phyloP scores from a whole-genome alignment of 53 echinoderm and acorn worm genomes.

The Actinopyga echinites region DNA sequence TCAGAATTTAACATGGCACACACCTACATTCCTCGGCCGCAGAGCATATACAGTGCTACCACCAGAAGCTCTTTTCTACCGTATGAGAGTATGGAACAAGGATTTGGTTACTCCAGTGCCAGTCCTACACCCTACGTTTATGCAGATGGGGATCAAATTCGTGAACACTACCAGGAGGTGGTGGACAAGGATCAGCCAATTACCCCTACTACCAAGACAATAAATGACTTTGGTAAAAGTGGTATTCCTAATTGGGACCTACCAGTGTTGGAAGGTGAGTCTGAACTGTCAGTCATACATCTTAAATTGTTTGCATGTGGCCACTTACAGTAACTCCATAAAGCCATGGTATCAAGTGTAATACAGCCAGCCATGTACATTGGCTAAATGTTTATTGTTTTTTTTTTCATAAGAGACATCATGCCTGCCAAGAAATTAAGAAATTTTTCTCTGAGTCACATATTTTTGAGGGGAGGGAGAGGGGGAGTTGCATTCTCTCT shows the following conservation, averaged over 20 bases:
- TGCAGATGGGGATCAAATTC: slow-evolving; percentile 60
- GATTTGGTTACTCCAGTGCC: slow-evolving; percentile 3
- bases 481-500: too few relatives aligned
- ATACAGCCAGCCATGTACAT: too few relatives aligned
- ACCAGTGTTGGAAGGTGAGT: slow-evolving; percentile 79
- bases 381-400: too few relatives aligned
- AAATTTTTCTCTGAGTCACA: too few relatives aligned
- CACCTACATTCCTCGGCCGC: slow-evolving; percentile 88
- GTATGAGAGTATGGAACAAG: slow-evolving; percentile 50
- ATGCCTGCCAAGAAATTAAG: too few relatives aligned
- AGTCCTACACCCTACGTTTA: slow-evolving; percentile 60
- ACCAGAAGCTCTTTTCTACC: slow-evolving; percentile 59
- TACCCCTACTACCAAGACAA: slow-evolving; percentile 17
- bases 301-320: too few relatives aligned
- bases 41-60: slow-evolving; percentile 81
- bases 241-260: slow-evolving; percentile 82
- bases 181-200: slow-evolving; percentile 50
- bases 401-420: too few relatives aligned
- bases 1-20: slow-evolving; percentile 96
- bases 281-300: too few relatives aligned
- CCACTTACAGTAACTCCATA: too few relatives aligned
- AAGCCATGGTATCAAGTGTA: too few relatives aligned
- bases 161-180: slow-evolving; percentile 76
- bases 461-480: too few relatives aligned
- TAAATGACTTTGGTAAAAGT: slow-evolving; percentile 75